Conservation (phyloP, 2,888 invertebrate species). For the Eledona agricola region DNA sequence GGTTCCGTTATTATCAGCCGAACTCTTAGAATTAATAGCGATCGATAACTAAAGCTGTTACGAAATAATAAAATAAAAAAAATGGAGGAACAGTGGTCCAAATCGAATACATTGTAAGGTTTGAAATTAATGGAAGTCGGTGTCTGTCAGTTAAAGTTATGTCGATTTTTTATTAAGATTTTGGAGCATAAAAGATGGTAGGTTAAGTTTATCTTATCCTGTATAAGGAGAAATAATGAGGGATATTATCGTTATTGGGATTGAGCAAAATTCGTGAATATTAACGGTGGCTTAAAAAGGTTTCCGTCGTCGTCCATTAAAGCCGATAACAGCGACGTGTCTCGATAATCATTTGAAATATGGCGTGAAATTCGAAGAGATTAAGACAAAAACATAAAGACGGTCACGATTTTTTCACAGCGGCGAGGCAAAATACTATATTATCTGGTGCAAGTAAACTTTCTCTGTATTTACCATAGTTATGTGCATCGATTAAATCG, state of each 20-base stretch:
- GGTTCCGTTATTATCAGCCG: too few species aligned
- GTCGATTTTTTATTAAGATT: slow-evolving; percentile 3
- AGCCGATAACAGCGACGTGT: slow-evolving; percentile 19
- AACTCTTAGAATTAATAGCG: too few species aligned
- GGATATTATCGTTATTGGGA: slow-evolving; percentile 16
- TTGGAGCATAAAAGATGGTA: slow-evolving; percentile 11
- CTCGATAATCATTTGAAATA: slow-evolving; percentile 27
- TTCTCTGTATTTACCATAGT: slow-evolving; percentile 11
- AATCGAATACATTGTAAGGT: background rate
- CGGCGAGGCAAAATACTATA: slow-evolving; percentile 4
- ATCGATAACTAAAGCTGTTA: too few species aligned
- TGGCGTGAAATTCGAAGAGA: slow-evolving; percentile 27
- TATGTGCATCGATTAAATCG: slow-evolving; percentile 23
- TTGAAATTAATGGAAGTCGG: slow-evolving; percentile 2
- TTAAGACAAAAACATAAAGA: slow-evolving; percentile 21
- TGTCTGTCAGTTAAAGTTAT: slow-evolving; percentile 5
- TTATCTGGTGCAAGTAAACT: slow-evolving; percentile 20
- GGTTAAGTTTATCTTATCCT: slow-evolving; percentile 7
- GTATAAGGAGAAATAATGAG: slow-evolving; percentile 21
- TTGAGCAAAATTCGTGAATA: slow-evolving; percentile 28
- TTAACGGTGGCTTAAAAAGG: slow-evolving; percentile 26
- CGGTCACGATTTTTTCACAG: slow-evolving; percentile 11
- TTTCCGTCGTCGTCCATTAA: slow-evolving; percentile 29
- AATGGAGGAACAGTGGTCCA: too few species aligned
- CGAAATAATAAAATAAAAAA: too few species aligned